Evolutionary conservation across 2,888 invertebrate species (phyloP), one percentile per base, ranked within the genome.

Genomic region (Idaea straminata): DNA sequence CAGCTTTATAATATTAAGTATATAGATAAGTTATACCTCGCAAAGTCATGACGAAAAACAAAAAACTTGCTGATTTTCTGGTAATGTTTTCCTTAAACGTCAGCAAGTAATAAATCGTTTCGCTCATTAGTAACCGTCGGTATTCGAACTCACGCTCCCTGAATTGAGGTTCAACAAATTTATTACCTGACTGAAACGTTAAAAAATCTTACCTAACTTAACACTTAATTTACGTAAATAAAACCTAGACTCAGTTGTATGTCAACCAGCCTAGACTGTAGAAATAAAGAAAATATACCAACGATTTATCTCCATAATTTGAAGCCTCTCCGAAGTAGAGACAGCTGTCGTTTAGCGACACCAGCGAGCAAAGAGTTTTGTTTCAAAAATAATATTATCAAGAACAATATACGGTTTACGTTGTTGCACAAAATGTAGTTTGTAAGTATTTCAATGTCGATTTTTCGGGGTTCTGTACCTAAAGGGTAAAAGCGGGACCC

Each of bases 291-390:
- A 81, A 82, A 81, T 80, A 81, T 79, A 74, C 62, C 66, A 67
- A 61, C 47, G 63, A 67, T 61, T 64, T 69, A 76, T 76, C 73
- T 80, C 75, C 76, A 79, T 83, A 80, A 82, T 84, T 83, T 82
- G 77, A 82, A 83, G 83, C 80, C 77, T 74, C 71, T 74, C 73
- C 77, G 74, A 70, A 79, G 80, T 80, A 75, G 75, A 77, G 77
- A 77, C 85, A 85, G 84, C 82, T 85, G 85, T 83, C 84, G 84
- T 75, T 77, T 72, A 66, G 77, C 74, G 73, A 73, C 77, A 78
- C 69, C 66, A 69, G 70, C 70, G 62, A 65, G 68, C 70, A 71
- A 73, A 72, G 75, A 75, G 69, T 76, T 79, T 72, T 81, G 76
- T 79, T 81, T 77, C 71, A 77, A 80, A 81, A 79, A 79, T 80